Percentiles rank a stretch among this genome's conserved stretches.
Evolutionary conservation across 35 echinoderm and acorn worm species (phyloP).

Genomic region (Amphiura filiformis): DNA sequence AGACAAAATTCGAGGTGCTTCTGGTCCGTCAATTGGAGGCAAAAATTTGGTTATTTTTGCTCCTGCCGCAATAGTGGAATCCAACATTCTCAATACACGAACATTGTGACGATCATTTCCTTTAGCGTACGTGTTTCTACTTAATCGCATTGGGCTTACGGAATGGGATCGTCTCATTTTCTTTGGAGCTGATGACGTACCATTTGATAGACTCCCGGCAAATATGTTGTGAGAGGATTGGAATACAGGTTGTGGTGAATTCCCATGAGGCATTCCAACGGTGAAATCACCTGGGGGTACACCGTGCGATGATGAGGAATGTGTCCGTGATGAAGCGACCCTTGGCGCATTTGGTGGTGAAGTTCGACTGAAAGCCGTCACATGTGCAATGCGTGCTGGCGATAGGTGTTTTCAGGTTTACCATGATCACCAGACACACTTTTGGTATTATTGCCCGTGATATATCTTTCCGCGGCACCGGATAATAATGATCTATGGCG

Average conservation of each 20-base stretch:
- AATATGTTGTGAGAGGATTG: no score
- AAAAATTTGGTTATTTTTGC: constrained; percentile 18
- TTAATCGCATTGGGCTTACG: not conserved
- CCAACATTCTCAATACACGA: constrained; percentile 5
- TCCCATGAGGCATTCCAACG: no score
- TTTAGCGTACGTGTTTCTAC: not conserved
- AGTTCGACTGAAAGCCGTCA: not conserved
- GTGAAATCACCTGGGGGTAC: not conserved
- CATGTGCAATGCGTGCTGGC: not conserved
- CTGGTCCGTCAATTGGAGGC: constrained; percentile 16
- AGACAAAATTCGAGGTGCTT: not conserved
- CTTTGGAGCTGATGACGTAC: not conserved
- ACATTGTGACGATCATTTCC: not conserved
- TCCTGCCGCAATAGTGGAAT: not conserved
- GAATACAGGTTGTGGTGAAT: no score
- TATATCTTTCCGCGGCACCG: no score
- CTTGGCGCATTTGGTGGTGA: not conserved
- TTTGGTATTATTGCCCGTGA: no score
- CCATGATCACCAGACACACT: no score
- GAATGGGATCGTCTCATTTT: not conserved
- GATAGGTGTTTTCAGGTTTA: not conserved
- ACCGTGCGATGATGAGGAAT: not conserved
- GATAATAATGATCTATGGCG: not conserved
- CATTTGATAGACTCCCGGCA: not conserved
- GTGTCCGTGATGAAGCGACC: not conserved